Evolutionary conservation across 37 sponge, comb jelly and placozoan genomes (phyloP), one percentile per base, ranked within the genome.

Genomic region (Aphrocallistes beatrix): DNA sequence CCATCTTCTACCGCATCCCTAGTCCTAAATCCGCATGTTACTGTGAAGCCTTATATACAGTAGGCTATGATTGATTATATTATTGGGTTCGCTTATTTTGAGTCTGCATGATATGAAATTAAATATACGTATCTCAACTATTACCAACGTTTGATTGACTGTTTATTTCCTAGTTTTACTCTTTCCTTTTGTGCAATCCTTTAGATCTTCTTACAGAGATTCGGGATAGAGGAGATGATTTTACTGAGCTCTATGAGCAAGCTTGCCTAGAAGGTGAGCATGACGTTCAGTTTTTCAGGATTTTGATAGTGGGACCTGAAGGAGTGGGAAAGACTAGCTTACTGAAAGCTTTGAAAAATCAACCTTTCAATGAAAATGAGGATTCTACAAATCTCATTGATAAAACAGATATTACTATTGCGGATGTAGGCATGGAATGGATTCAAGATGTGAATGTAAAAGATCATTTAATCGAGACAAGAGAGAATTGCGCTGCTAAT

Each of bases 331-430:
- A 60, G n/a, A 60, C 75, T 60, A 60, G 75, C 21, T 60, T 60
- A 28, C n/a, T 60, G n/a, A 60, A 60, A 60, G 75, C 75, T 1
- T 60, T 60, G 21, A 60, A 30, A 60, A 60, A 60, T 13, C 8
- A 60, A 60, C 75, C 75, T 8, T 60, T 60, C n/a, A 30, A 60
- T 25, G 75, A 30, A 30, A 60, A 60, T 25, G 75, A 60, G n/a
- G 21, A 25, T 3, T 60, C 75, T 3, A 60, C 75, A 32, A 30
- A 60, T 13, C n/a, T 60, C n/a, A 60, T 60, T 32, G 75, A 60
- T 25, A 60, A 60, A 60, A 60, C 75, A 25, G 75, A 60, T 60
- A 60, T 60, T 60, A 19, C 75, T 60, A 60, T 60, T 60, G n/a
- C 75, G 21, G 75, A 60, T 25, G 6, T 60, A 30, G n/a, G 75